Conservation (phyloP, 2,113 vertebrate genomes). For the Chaetodon trifascialis region DNA sequence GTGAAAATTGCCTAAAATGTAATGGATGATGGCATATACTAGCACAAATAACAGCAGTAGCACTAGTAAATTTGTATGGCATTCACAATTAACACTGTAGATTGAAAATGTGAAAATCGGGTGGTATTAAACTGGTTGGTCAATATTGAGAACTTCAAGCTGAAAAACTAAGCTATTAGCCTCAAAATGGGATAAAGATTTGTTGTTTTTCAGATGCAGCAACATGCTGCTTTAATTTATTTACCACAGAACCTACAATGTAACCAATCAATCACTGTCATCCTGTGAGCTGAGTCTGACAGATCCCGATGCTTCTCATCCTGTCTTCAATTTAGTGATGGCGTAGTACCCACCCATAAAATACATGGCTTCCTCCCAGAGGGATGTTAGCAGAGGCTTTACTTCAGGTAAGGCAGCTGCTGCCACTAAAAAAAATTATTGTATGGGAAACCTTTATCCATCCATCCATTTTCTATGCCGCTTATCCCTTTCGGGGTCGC, state of each 20-base stretch:
- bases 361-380: not conserved
- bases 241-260: not conserved
- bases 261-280: too few species aligned
- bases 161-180: too few species aligned
- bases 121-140: not conserved
- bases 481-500: too few species aligned
- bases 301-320: not conserved
- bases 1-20: too few species aligned
- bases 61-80: not conserved
- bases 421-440: not conserved
- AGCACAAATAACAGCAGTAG: too few species aligned
- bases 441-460: too few species aligned
- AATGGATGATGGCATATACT: too few species aligned
- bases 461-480: too few species aligned
- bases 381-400: not conserved
- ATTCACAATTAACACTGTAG: not conserved
- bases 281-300: not conserved
- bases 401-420: not conserved
- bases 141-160: too few species aligned
- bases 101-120: not conserved
- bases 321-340: not conserved
- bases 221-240: not conserved
- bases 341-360: not conserved
- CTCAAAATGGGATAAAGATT: too few species aligned
- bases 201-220: too few species aligned